Evolutionary conservation across 64 coral and sea anemone genomes (phyloP).

Genomic region (Montipora cactus): DNA sequence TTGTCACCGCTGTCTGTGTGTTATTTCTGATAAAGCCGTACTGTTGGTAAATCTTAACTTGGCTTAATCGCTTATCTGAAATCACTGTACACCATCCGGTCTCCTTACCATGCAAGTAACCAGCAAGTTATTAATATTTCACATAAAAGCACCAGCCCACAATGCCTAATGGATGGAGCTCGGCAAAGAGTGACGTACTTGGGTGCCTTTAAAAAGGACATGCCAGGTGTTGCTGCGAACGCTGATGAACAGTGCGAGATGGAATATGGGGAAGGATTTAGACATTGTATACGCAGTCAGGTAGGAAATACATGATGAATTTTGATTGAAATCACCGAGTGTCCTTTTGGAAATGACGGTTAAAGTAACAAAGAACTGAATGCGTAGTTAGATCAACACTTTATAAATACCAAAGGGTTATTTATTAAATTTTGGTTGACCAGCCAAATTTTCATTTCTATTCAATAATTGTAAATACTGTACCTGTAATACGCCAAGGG

Average conservation of each 20-base stretch:
- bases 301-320: slow-evolving; percentile 20
- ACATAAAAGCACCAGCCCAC: not conserved
- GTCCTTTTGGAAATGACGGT: too few relatives aligned
- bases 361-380: too few relatives aligned
- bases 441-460: too few relatives aligned
- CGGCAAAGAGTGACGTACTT: not conserved
- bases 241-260: slow-evolving; percentile 45
- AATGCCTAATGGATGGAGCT: not conserved
- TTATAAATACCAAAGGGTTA: too few relatives aligned
- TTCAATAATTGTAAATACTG: too few relatives aligned
- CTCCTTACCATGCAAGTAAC: not conserved
- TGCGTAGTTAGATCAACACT: too few relatives aligned
- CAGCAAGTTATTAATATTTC: not conserved
- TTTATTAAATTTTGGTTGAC: too few relatives aligned
- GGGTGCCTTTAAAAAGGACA: not conserved
- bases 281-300: slow-evolving; percentile 25
- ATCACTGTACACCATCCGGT: not conserved
- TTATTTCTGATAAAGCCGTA: too few relatives aligned
- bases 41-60: too few relatives aligned
- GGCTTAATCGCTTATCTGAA: not conserved
- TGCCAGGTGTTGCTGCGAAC: not conserved
- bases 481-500: not conserved
- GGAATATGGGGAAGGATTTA: slow-evolving; percentile 43
- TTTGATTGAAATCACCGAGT: not conserved
- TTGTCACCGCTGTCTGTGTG: too few relatives aligned